Conservation (phyloP, 2,113 vertebrate genomes). For the Sciurus niger region DNA sequence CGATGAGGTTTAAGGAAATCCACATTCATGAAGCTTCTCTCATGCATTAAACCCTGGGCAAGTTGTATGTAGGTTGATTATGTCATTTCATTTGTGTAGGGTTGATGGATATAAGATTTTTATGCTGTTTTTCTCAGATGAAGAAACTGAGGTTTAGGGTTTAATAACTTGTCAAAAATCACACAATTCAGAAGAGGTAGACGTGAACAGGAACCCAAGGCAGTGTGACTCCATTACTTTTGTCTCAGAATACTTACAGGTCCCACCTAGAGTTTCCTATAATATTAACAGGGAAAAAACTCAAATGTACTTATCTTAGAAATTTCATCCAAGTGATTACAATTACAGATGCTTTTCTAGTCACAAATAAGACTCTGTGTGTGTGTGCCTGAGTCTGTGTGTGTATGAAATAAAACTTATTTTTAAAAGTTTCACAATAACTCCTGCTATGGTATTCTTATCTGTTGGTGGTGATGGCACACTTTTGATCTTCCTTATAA, state of each 20-base stretch:
- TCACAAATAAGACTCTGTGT: not conserved
- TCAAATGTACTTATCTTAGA: not conserved
- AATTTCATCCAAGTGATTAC: not conserved
- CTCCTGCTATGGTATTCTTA: not conserved
- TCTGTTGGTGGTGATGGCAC: not conserved
- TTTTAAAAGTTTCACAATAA: not conserved
- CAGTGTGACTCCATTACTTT: not conserved
- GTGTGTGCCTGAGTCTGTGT: no score
- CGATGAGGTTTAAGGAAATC: not conserved
- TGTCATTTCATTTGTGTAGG: not conserved
- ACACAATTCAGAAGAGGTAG: not conserved
- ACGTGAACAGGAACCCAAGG: not conserved
- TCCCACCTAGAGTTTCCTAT: not conserved
- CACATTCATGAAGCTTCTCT: fast-evolving
- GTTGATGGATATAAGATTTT: not conserved
- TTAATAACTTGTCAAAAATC: not conserved
- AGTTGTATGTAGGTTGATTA: not conserved
- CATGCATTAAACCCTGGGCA: not conserved
- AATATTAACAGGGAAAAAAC: not conserved
- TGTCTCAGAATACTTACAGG: not conserved
- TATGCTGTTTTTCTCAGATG: not conserved
- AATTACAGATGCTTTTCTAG: not conserved
- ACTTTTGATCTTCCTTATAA: not conserved
- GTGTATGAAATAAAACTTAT: not conserved
- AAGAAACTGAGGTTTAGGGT: not conserved